These are phyloP conservation scores for Leguminivora glycinivorella DNA, from an alignment of 1,140 invertebrate genomes.

Conservation along the genomic window DNA sequence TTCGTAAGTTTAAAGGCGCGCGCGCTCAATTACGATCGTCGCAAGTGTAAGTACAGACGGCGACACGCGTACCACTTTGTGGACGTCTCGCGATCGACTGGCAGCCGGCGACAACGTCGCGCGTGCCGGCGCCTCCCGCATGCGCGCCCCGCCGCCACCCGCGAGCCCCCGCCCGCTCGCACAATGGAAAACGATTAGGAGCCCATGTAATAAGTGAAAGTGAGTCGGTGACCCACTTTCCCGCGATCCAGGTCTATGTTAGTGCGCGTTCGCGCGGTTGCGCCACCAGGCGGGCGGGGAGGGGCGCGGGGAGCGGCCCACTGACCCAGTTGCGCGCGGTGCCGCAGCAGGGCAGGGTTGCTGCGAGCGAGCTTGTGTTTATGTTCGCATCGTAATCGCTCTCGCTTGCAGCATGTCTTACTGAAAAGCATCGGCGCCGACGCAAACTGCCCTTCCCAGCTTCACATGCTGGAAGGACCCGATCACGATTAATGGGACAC, in stretches of 20 bases:
- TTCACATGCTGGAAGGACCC: background rate
- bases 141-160: conserved; percentile 79
- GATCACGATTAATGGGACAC: background rate
- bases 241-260: conserved; percentile 84
- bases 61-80: conserved; percentile 62
- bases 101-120: conserved; percentile 65
- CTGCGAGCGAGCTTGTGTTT: conserved; percentile 69
- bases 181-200: conserved; percentile 83
- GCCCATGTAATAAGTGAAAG: conserved; percentile 85
- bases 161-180: conserved; percentile 74
- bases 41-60: conserved; percentile 42
- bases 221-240: conserved; percentile 84
- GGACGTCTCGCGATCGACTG: conserved; percentile 74
- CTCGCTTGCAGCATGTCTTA: conserved; percentile 12
- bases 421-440: conserved; percentile 5
- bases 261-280: conserved; percentile 77
- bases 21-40: conserved; percentile 67
- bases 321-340: conserved; percentile 82
- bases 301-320: conserved; percentile 79
- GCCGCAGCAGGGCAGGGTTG: conserved; percentile 77
- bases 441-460: background rate
- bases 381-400: conserved; percentile 46
- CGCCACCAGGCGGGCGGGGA: conserved; percentile 73
- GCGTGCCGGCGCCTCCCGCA: conserved; percentile 76
- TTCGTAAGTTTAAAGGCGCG: conserved; percentile 59